Base-by-base conservation (phyloP, 1,140 invertebrate species). In the Hylyphantes graminicola region DNA sequence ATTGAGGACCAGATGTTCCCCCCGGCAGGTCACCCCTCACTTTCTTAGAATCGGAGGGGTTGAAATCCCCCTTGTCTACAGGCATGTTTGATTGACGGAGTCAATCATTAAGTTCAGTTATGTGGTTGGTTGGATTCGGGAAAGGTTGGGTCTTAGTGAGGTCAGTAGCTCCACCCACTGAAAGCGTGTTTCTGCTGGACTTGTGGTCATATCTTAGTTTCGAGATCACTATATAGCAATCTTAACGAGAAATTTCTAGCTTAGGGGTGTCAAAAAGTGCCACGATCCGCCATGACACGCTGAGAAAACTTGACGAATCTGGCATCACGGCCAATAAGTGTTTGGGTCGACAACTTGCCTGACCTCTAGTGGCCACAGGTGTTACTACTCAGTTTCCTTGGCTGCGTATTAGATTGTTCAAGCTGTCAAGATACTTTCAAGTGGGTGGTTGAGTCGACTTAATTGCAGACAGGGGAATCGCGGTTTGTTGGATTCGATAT, bases 301-400 rank as follows among this genome's bases (percentile, higher is more conserved):
- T 74, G 80, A 82, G 59, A 82, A 74, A 82, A 82, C 59, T 64
- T 74, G 70, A 74, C 55, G 70, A 82, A 82, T 55, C 80, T 82
- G 80, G 80, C 80, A 82, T 82, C 70, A 65, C 61, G 80, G 59
- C 70, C 70, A 74, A 82, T 82, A 82, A 82, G 70, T 74, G 80
- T 82, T 82, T 72, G 59, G 70, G 57, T 82, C 80, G 80, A 70
- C 80, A 74, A 74, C 80, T 82, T 74, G 80, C 57, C 80, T 82
- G 80, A 82, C 80, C 80, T 82, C 80, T 51, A 54, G 70, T 50
- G 80, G 72, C 57, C 72, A 55, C 80, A 82, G 80, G 80, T 82
- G 80, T 82, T 73, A 82, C 70, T 73, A 55, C 80, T 82, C 80
- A 35, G 61, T 54, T 65, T 74, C 55, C 57, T 82, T 63, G 35